phyloP scores from a whole-genome alignment of 2,113 vertebrate genomes.

The Hiodon alosoides region DNA sequence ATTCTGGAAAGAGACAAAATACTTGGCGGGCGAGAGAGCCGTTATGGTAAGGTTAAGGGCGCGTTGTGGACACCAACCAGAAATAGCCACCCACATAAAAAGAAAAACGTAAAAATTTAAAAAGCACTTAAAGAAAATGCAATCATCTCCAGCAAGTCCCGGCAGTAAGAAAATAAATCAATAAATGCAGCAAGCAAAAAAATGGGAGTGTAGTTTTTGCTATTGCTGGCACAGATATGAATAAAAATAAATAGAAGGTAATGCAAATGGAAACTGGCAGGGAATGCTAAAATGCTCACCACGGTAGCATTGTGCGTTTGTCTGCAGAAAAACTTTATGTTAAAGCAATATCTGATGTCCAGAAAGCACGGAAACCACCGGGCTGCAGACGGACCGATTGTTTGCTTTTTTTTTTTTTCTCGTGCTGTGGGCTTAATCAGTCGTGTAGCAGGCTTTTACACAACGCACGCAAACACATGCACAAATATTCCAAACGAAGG shows the following conservation, averaged over 20 bases:
- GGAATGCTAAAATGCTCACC: neutral
- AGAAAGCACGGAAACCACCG: no score
- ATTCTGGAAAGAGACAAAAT: neutral
- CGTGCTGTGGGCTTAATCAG: neutral
- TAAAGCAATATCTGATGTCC: no score
- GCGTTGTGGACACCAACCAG: neutral
- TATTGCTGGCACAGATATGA: constrained; percentile 6
- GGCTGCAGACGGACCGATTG: no score
- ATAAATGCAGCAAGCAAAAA: neutral
- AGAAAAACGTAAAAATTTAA: neutral
- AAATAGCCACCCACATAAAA: neutral
- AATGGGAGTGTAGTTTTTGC: neutral
- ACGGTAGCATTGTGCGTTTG: no score
- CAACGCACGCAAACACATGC: no score
- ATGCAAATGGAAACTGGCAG: neutral
- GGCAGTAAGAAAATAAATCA: neutral
- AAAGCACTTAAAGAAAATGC: neutral
- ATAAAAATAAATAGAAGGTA: neutral
- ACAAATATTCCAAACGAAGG: no score
- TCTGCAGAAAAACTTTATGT: no score
- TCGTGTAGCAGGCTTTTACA: no score
- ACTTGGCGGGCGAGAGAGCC: neutral
- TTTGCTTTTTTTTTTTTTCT: neutral
- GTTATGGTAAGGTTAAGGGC: neutral
- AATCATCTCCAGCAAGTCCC: neutral